Evolutionary conservation across 2,113 vertebrate species (phyloP).

Genomic region (Xiphorhynchus elegans): DNA sequence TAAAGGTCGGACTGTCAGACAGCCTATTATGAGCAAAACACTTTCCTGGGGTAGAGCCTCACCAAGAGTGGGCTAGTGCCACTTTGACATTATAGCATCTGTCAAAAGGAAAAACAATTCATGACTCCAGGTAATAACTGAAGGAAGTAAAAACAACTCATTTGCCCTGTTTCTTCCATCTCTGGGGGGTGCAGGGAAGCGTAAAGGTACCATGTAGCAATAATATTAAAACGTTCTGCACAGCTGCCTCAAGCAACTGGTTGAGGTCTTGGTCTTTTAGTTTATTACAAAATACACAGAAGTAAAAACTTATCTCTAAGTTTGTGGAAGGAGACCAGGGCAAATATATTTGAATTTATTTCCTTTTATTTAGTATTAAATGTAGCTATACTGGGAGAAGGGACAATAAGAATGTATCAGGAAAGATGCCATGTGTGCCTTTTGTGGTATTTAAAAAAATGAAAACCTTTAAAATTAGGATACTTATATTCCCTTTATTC

Average conservation of each 20-base stretch:
- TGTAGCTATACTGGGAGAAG: not conserved
- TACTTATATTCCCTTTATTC: not conserved
- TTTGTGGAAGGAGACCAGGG: not conserved
- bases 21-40: not conserved
- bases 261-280: not conserved
- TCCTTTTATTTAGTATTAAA: not conserved
- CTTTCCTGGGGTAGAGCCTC: not conserved
- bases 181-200: not conserved
- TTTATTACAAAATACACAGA: not conserved
- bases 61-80: not conserved
- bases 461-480: not conserved
- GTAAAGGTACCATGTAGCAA: not conserved
- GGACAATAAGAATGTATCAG: not conserved
- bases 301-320: not conserved
- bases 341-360: constrained; percentile 9
- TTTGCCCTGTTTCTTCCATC: constrained; percentile 21
- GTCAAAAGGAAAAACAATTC: constrained; percentile 43
- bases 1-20: constrained; percentile 21
- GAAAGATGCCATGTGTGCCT: not conserved
- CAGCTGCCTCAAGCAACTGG: not conserved
- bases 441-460: not conserved
- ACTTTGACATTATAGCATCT: constrained; percentile 30
- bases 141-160: constrained; percentile 15
- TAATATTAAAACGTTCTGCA: constrained; percentile 18
- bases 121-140: constrained; percentile 19